A percentile compares a stretch with the other conserved stretches of the same genome.
Evolutionary conservation across 2,888 invertebrate genomes (phyloP).

Genomic region (Polydrusus pterygomalis): DNA sequence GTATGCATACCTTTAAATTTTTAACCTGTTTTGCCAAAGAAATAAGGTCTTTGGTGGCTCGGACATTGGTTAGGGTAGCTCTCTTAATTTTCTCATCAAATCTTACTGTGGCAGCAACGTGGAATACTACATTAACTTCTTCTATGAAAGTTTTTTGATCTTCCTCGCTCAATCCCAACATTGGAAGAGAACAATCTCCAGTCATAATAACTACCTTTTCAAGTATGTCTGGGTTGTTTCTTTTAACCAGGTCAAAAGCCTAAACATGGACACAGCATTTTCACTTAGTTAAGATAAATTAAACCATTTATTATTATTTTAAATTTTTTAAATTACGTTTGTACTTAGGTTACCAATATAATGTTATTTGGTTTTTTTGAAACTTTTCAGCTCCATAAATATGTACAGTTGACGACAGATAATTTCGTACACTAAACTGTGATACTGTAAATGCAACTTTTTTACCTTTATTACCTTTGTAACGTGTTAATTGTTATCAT

Average conservation of each 20-base stretch:
- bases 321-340: no score
- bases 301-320: no score
- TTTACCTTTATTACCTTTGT: no score
- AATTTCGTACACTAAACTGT: no score
- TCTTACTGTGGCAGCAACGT: slow-evolving; percentile 83
- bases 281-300: no score
- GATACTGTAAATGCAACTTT: no score
- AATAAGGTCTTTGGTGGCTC: slow-evolving; percentile 79
- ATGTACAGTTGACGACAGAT: no score
- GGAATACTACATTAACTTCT: slow-evolving; percentile 80
- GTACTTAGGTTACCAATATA: no score
- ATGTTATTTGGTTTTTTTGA: no score
- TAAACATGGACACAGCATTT: slow-evolving; percentile 63
- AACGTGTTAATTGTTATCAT: no score
- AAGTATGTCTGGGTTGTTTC: slow-evolving; percentile 73
- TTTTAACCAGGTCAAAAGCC: slow-evolving; percentile 74
- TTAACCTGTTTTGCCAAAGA: slow-evolving; percentile 73
- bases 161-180: slow-evolving; percentile 73
- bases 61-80: slow-evolving; percentile 81
- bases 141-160: slow-evolving; percentile 73
- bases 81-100: slow-evolving; percentile 82
- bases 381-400: no score
- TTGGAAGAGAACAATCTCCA: slow-evolving; percentile 74
- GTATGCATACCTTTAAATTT: slow-evolving; percentile 77
- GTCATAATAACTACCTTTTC: slow-evolving; percentile 76